Evolutionary conservation across 2,888 invertebrate species (phyloP).

Genomic region (Andrena camellia): DNA sequence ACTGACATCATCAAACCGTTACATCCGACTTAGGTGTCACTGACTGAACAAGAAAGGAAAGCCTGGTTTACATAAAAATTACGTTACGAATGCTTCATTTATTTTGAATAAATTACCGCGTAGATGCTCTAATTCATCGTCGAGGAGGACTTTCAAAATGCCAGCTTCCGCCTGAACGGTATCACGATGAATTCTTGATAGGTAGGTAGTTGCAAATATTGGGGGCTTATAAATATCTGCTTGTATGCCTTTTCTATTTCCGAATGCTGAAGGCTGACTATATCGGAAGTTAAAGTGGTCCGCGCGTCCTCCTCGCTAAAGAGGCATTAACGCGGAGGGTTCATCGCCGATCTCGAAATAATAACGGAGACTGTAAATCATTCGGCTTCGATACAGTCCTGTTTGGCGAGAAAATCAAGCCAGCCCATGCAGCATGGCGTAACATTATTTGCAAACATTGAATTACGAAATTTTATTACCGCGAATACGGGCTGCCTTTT

Average conservation of each 20-base stretch:
- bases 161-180: slow-evolving; percentile 11
- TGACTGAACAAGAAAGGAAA: slow-evolving; percentile 7
- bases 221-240: slow-evolving; percentile 50
- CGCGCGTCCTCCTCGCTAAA: slow-evolving; percentile 29
- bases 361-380: slow-evolving; percentile 31
- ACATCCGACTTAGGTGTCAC: slow-evolving; percentile 46
- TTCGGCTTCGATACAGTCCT: neutral
- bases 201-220: slow-evolving; percentile 37
- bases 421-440: neutral
- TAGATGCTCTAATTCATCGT: neutral
- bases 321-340: slow-evolving; percentile 37
- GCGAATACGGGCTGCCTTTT: slow-evolving; percentile 4
- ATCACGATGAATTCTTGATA: slow-evolving; percentile 28
- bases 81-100: neutral
- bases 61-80: slow-evolving; percentile 28
- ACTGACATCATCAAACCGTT: slow-evolving; percentile 50
- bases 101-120: neutral
- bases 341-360: slow-evolving; percentile 43
- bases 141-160: neutral
- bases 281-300: slow-evolving; percentile 49
- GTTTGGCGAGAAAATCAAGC: neutral
- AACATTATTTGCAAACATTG: slow-evolving; percentile 32
- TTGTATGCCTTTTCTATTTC: slow-evolving; percentile 60
- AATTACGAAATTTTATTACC: slow-evolving; percentile 24
- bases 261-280: slow-evolving; percentile 53